Base-by-base conservation (phyloP, 2,113 vertebrate species). In the Xyliphius kryptos region DNA sequence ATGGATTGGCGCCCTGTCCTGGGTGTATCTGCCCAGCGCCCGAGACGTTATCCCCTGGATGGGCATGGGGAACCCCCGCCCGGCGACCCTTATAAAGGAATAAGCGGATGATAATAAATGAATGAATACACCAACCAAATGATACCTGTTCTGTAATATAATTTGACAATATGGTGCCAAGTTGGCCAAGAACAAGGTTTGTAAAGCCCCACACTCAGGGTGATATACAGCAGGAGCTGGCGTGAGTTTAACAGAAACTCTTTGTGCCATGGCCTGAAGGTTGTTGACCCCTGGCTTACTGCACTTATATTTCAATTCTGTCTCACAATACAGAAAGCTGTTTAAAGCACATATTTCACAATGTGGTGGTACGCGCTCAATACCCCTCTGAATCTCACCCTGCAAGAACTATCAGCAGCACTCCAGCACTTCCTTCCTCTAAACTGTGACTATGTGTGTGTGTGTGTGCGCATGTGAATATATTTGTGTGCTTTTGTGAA, bases 261-360 rank as follows among this genome's bases (percentile, higher is more conserved):
- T 32, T 32, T 32, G 26, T 5, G 7, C 4, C 26, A 32, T 6
- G 26, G 26, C 26, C 26, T 32, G 26, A 32, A 32, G 26, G 26
- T 32, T 32, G 26, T 32, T 32, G 26, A 32, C 26, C 26, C 26
- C 26, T 32, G 26, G 26, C 8, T 60, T 13, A 12, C 22, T 13
- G 26, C 57, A 60, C 4, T 43, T 60, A 21, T 43, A 60, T 48
- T 43, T 46, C 56, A 32, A 46, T 17, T 59, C 13, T 26, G 9
- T 48, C 5, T 36, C 57, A 48, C 57, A 3, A 62, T 41, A 62
- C 67, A 77, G 62, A 20, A 26, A 22, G 16, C 69, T 20, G 66
- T 77, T 0, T 73, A 67, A 61, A 74, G 77, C 73, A 75, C 66
- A 62, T 70, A 48, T 65, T 63, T 41, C 15, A 67, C 75, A 79